These are phyloP conservation scores for Leucophenga maculata DNA, from an alignment of 2,888 invertebrate species.

Conservation along the genomic window DNA sequence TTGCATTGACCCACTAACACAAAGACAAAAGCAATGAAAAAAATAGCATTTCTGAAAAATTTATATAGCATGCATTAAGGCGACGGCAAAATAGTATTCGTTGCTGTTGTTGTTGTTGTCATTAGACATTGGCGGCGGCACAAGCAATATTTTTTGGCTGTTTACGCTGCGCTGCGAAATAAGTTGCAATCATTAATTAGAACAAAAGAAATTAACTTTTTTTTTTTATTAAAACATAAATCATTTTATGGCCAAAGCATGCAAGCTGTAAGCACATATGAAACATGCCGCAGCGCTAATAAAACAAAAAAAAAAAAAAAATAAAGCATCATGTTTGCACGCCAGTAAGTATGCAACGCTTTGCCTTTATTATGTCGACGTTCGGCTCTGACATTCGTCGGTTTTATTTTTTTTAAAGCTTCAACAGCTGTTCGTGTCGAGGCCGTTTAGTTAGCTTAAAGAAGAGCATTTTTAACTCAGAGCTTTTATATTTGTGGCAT, in stretches of 20 bases:
- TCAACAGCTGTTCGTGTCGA: slow-evolving; percentile 22
- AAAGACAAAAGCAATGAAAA: neutral
- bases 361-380: neutral
- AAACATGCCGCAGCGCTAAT: no score
- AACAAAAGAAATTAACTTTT: slow-evolving; percentile 14
- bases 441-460: slow-evolving; percentile 1
- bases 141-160: no score
- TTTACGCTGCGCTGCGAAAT: neutral
- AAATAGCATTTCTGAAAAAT: neutral
- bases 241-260: neutral
- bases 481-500: neutral
- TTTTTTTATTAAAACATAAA: slow-evolving; percentile 15
- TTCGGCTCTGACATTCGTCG: neutral
- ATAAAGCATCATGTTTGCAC: no score
- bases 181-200: slow-evolving; percentile 19
- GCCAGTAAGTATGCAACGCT: neutral
- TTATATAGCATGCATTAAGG: slow-evolving; percentile 1
- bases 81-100: neutral
- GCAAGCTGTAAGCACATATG: no score
- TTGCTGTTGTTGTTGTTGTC: neutral
- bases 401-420: slow-evolving; percentile 5
- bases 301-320: no score
- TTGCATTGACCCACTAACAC: slow-evolving; percentile 59
- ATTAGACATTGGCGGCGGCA: neutral
- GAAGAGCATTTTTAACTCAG: slow-evolving; percentile 4